Percentiles rank a stretch among this genome's conserved stretches.
phyloP scores from a whole-genome alignment of 23 tunicate species.

The Phallusia fumigata region DNA sequence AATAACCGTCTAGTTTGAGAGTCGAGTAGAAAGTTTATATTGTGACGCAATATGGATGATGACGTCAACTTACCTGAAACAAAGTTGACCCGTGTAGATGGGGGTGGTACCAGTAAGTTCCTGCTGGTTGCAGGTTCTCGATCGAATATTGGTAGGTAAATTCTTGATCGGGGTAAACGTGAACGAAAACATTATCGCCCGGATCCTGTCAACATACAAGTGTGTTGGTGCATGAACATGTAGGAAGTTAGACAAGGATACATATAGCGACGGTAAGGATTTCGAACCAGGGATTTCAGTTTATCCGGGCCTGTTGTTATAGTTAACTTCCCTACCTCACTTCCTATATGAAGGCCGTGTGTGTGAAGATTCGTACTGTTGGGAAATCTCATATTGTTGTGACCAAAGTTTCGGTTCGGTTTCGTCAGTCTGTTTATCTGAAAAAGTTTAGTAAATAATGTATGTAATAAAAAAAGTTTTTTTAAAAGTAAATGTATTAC shows the following conservation, averaged over 20 bases:
- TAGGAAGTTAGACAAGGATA: background rate
- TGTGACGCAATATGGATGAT: too few species aligned
- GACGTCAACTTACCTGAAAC: conserved; percentile 64
- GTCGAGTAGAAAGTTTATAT: too few species aligned
- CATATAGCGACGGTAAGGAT: too few species aligned
- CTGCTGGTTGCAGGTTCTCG: conserved; percentile 45
- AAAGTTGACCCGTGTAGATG: conserved; percentile 69
- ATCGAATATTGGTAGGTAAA: conserved; percentile 45
- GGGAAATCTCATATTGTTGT: conserved; percentile 45
- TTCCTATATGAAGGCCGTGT: conserved; percentile 76
- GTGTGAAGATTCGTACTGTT: conserved; percentile 75
- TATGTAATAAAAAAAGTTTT: too few species aligned
- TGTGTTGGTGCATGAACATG: background rate
- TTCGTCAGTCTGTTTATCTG: background rate
- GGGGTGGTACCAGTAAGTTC: conserved; percentile 89
- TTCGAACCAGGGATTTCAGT: too few species aligned
- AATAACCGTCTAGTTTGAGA: too few species aligned
- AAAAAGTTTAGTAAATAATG: background rate
- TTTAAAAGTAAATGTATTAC: too few species aligned
- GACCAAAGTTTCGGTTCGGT: background rate
- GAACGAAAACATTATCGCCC: conserved; percentile 54
- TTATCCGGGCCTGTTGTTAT: too few species aligned
- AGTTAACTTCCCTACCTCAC: conserved; percentile 26
- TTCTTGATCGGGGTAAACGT: conserved; percentile 32
- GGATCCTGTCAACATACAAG: conserved; percentile 53